A percentile compares a stretch with the other conserved stretches of the same genome.
These are phyloP conservation scores for Rhinolophus sinicus DNA, from an alignment of 2,113 vertebrate species.

Conservation along the genomic window DNA sequence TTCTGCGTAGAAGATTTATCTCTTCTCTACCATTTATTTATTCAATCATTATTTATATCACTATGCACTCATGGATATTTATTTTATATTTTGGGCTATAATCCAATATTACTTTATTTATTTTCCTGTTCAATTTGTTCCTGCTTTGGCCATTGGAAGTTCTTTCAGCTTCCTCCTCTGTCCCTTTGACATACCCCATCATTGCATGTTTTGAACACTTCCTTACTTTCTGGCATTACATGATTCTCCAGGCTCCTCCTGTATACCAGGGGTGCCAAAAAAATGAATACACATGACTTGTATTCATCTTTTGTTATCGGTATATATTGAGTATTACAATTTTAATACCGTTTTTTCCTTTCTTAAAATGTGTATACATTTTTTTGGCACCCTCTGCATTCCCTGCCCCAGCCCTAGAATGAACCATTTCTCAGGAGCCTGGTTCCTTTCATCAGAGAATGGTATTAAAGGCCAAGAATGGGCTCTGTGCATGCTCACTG, in stretches of 20 bases:
- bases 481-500: not conserved
- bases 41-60: not conserved
- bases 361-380: too few relatives aligned
- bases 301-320: too few relatives aligned
- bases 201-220: not conserved
- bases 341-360: too few relatives aligned
- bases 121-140: not conserved
- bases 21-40: not conserved
- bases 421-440: not conserved
- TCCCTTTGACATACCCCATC: not conserved
- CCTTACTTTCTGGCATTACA: not conserved
- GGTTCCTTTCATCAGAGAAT: not conserved
- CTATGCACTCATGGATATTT: not conserved
- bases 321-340: too few relatives aligned
- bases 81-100: not conserved
- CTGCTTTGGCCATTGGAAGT: not conserved
- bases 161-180: not conserved
- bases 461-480: not conserved
- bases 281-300: too few relatives aligned
- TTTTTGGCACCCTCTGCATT: too few relatives aligned
- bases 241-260: not conserved
- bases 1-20: not conserved
- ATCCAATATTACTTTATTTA: not conserved
- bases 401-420: not conserved
- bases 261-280: not conserved